Conservation (phyloP, 2,888 invertebrate species). For the Therioaphis trifolii region DNA sequence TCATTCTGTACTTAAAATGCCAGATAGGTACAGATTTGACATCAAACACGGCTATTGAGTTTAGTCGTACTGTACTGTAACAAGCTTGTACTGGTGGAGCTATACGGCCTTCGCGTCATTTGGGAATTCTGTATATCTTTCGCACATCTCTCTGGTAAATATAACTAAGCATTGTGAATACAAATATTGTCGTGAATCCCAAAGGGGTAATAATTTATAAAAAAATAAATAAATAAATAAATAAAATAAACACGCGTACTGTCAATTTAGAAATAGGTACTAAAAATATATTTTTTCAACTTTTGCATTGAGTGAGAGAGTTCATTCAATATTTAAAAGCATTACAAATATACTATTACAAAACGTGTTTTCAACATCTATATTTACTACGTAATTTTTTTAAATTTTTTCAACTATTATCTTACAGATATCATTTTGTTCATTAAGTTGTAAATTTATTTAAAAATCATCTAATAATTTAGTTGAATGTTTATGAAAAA, state of each 20-base stretch:
- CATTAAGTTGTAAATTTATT: no score
- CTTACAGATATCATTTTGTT: no score
- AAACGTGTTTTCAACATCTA: no score
- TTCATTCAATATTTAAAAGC: no score
- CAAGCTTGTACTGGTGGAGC: no score
- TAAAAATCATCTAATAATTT: no score
- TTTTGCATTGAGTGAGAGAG: not conserved
- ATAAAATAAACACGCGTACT: not conserved
- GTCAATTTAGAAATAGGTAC: not conserved
- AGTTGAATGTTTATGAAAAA: no score
- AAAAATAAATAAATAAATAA: not conserved
- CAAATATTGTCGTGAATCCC: constrained; percentile 35
- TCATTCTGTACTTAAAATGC: not conserved
- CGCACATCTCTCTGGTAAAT: not conserved
- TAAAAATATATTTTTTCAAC: not conserved
- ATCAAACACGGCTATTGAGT: not conserved
- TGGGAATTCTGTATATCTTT: constrained; percentile 22
- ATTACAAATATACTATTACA: no score
- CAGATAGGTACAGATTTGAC: not conserved
- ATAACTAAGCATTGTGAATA: constrained; percentile 5
- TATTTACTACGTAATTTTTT: no score
- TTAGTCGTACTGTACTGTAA: not conserved
- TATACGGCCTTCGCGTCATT: not conserved
- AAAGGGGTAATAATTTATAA: constrained; percentile 10
- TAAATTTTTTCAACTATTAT: no score